A percentile compares a stretch with the other conserved stretches of the same genome.
Conservation (phyloP, 2,113 vertebrate genomes). For the Perognathus longimembris region DNA sequence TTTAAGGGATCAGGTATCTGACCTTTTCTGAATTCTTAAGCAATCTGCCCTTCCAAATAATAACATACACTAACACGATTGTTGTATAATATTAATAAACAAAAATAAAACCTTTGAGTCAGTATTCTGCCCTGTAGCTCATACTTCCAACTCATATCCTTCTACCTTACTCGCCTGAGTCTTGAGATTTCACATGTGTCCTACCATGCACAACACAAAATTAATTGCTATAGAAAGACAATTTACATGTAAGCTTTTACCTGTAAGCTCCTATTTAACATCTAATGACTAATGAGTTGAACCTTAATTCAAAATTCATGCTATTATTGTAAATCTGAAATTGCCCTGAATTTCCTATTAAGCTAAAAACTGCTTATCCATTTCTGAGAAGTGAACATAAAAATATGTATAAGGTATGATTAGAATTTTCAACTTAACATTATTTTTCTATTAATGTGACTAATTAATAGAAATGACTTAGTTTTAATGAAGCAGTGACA, state of each 20-base stretch:
- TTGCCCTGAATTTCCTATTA: constrained; percentile 28
- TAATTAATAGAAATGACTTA: background rate
- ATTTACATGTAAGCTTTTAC: background rate
- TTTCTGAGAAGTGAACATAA: constrained; percentile 33
- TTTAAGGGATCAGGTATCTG: constrained; percentile 7
- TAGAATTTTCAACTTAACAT: constrained; percentile 10
- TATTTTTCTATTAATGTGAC: background rate
- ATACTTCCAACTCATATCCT: too few species aligned
- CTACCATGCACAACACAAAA: background rate
- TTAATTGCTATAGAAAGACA: background rate
- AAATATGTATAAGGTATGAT: background rate
- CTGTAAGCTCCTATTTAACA: constrained; percentile 7
- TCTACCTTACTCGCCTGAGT: too few species aligned
- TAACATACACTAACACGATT: constrained; percentile 16
- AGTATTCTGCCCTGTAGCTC: too few species aligned
- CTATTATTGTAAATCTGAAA: constrained; percentile 24
- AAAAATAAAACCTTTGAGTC: background rate
- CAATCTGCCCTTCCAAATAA: background rate
- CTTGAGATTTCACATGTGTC: too few species aligned
- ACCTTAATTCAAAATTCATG: constrained; percentile 17
- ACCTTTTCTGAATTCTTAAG: constrained; percentile 33
- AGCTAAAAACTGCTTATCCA: background rate
- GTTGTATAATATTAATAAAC: constrained; percentile 24
- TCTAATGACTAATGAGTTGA: background rate
- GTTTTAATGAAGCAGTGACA: background rate